Evolutionary conservation across 2,888 invertebrate species (phyloP).

Genomic region (Asteroscopus sphinx): DNA sequence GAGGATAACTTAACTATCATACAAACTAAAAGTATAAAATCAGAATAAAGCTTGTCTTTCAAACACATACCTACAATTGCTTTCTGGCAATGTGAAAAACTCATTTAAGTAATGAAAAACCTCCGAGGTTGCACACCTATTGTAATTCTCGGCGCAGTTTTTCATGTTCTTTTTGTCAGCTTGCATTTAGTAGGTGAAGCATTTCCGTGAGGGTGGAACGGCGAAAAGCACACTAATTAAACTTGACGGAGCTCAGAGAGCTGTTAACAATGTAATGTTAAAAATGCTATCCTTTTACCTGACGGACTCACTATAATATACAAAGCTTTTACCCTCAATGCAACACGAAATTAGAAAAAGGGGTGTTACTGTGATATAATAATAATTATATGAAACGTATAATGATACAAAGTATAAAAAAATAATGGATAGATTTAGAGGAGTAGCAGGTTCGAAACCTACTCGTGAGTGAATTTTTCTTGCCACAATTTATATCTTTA

Average conservation of each 20-base stretch:
- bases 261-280: constrained; percentile 26
- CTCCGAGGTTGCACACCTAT: constrained; percentile 33
- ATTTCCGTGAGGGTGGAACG: constrained; percentile 29
- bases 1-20: too few relatives aligned
- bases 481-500: too few relatives aligned
- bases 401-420: too few relatives aligned
- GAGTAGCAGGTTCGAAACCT: too few relatives aligned
- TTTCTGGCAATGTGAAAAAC: constrained; percentile 17
- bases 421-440: too few relatives aligned
- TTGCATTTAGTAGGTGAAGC: constrained; percentile 27
- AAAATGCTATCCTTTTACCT: constrained; percentile 17
- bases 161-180: constrained; percentile 38
- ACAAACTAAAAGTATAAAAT: background rate
- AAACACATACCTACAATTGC: constrained; percentile 10
- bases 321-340: background rate
- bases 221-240: constrained; percentile 49
- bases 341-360: background rate
- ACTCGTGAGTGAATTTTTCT: too few relatives aligned
- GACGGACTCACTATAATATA: background rate
- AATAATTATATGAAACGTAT: too few relatives aligned
- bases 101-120: constrained; percentile 29
- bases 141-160: constrained; percentile 30
- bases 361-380: background rate
- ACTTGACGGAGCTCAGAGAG: constrained; percentile 37
- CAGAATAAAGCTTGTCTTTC: background rate